Evolutionary conservation across 2,113 vertebrate genomes (phyloP).

Genomic region (Procavia capensis): DNA sequence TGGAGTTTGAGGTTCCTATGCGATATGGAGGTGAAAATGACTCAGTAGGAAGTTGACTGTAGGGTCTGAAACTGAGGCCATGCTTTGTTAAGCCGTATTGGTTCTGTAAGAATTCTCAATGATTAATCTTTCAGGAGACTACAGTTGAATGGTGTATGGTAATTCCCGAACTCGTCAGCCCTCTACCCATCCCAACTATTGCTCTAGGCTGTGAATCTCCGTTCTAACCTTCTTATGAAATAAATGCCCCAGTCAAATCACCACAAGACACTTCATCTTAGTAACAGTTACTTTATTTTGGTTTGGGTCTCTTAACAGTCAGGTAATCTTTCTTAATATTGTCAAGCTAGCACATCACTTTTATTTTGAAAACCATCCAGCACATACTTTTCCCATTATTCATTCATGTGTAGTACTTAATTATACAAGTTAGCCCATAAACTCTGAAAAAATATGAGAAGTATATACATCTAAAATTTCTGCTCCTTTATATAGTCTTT

Average conservation of each 20-base stretch:
- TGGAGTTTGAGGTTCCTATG: neutral
- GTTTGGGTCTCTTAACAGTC: constrained; percentile 16
- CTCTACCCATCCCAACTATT: neutral
- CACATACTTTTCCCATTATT: neutral
- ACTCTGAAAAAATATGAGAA: constrained; percentile 40
- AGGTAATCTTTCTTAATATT: constrained; percentile 29
- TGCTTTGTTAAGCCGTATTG: neutral
- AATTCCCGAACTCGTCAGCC: constrained; percentile 1
- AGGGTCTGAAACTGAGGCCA: neutral
- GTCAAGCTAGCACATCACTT: constrained; percentile 31
- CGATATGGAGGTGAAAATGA: neutral
- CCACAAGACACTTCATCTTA: constrained; percentile 37
- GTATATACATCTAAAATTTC: constrained; percentile 33
- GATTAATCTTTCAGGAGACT: neutral
- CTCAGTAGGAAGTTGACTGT: neutral
- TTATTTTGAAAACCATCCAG: constrained; percentile 56
- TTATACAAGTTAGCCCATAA: constrained; percentile 27
- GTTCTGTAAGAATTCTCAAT: neutral
- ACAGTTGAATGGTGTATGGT: neutral
- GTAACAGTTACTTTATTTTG: constrained; percentile 69
- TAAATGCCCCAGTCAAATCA: constrained; percentile 38
- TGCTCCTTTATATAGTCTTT: constrained; percentile 21
- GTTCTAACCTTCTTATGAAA: neutral
- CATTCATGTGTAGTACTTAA: neutral
- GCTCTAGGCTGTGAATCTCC: neutral